These are phyloP conservation scores for Regulus satrapa DNA, from an alignment of 2,113 vertebrate species.

Conservation along the genomic window DNA sequence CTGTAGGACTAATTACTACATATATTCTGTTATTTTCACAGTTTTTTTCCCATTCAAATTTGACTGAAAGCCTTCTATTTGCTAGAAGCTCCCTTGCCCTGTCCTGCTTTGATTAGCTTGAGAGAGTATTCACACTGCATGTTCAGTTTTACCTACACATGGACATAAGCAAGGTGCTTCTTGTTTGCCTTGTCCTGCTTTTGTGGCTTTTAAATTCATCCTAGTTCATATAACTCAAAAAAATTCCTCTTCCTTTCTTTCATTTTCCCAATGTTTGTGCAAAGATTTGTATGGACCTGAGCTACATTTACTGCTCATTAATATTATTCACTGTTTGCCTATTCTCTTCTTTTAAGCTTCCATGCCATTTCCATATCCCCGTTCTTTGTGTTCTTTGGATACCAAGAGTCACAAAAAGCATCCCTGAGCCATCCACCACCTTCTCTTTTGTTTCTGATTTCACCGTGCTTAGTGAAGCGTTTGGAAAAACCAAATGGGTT, in stretches of 20 bases:
- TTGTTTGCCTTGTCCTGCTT: neutral
- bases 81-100: neutral
- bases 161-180: neutral
- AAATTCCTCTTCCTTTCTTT: neutral
- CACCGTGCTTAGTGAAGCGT: neutral
- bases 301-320: neutral
- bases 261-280: neutral
- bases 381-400: neutral
- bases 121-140: neutral
- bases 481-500: neutral
- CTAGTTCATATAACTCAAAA: neutral
- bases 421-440: neutral
- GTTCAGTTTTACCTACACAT: neutral
- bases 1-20: neutral
- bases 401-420: rapidly evolving
- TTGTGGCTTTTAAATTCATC: neutral
- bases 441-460: neutral
- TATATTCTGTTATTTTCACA: neutral
- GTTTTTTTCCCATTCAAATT: neutral
- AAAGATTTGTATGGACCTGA: neutral
- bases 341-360: neutral
- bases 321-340: neutral
- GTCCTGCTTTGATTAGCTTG: neutral
- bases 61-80: neutral
- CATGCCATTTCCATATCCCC: neutral